Percentiles rank a stretch among this genome's conserved stretches.
Conservation (phyloP, 2,797 vertebrate species). For the Sebastes reedi region DNA sequence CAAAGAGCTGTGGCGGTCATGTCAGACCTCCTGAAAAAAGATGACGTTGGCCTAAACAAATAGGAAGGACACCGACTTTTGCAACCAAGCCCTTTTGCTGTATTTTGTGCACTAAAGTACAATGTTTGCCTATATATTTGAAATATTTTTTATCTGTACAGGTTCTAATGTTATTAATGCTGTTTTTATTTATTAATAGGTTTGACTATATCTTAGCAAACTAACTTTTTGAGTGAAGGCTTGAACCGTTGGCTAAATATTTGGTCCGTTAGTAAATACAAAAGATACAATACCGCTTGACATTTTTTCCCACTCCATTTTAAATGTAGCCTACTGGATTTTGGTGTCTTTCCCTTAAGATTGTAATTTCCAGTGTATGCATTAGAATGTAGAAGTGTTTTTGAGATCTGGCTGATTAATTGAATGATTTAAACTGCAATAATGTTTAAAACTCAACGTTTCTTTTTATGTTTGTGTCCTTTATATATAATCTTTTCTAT, state of each 20-base stretch:
- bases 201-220: conserved; percentile 60
- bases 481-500: conserved; percentile 69
- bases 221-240: conserved; percentile 60
- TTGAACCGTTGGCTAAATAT: conserved; percentile 55
- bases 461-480: conserved; percentile 61
- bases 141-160: conserved; percentile 77
- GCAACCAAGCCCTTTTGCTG: conserved; percentile 71
- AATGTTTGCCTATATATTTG: conserved; percentile 80
- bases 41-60: neutral
- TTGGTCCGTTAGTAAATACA: conserved; percentile 20
- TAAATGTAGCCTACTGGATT: conserved; percentile 48
- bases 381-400: conserved; percentile 46
- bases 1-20: conserved; percentile 23
- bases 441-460: conserved; percentile 32
- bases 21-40: conserved; percentile 26
- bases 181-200: conserved; percentile 82
- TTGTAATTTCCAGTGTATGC: conserved; percentile 43
- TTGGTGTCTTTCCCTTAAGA: conserved; percentile 45
- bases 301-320: conserved; percentile 34
- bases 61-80: conserved; percentile 18
- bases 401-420: conserved; percentile 35
- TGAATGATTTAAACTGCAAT: conserved; percentile 58
- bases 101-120: conserved; percentile 81
- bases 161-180: conserved; percentile 72
- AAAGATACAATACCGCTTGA: conserved; percentile 36